Base-by-base conservation (phyloP, 2,797 vertebrate species). In the Todus mexicanus region DNA sequence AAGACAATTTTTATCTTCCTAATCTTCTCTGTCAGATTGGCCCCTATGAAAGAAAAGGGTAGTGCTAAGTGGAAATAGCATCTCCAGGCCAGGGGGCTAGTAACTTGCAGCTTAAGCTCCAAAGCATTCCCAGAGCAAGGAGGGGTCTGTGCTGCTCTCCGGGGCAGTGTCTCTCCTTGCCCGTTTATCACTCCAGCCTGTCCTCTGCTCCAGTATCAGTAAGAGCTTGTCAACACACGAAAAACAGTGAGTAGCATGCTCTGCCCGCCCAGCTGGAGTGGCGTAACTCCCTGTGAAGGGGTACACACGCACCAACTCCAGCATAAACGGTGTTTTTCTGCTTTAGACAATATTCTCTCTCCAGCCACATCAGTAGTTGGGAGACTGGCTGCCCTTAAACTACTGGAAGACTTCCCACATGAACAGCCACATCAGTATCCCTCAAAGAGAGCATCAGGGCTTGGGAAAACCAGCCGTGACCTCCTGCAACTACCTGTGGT, bases 1-100 rank as follows among this genome's bases (percentile, higher is more conserved):
- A 99, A 99, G 96, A 99, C 93, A 2, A 99, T 99, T 98, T 99
- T 99, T 96, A 99, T 99, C 96, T 99, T 99, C 96, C 98, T 98
- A 96, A 99, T 98, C 96, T 95, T 98, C 95, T 99, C 98, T 18
- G 99, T 99, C 95, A 99, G 98, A 97, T 99, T 99, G 93, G 98
- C 98, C 84, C 98, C 98, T 99, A 97, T 87, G 94, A 98, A 96
- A 89, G 92, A 94, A 92, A 98, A 95, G 93, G 89, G 89, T 94
- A 95, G 89, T 66, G 75, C 74, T 92, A 97, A 97, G 92, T 97
- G 89, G 81, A 89, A 95, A 89, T 31, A 97, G 94, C 85, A 97
- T 92, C 75, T 94, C 42, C 29, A 71, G 68, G 65, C 43, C 48
- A 59, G 12, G 16, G 17, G 9, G 17, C 8, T 5, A 14, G 23